Conservation (phyloP, 2,888 invertebrate genomes). For the Brachyptera putata region DNA sequence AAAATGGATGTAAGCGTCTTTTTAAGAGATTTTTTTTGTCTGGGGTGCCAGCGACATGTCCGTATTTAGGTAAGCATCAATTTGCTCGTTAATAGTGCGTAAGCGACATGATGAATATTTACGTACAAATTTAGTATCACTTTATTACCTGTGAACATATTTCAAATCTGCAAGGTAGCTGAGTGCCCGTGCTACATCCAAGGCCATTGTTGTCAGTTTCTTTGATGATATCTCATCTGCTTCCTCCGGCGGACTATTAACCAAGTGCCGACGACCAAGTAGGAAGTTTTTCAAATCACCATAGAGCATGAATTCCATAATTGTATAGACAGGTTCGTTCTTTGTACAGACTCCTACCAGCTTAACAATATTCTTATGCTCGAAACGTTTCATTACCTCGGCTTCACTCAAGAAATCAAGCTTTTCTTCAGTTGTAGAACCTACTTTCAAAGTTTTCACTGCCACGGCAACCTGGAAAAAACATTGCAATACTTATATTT, state of each 20-base stretch:
- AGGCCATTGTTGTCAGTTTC: conserved; percentile 79
- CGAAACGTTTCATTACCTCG: conserved; percentile 90
- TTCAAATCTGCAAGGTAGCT: conserved; percentile 78
- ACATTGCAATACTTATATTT: too few relatives aligned
- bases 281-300: conserved; percentile 86
- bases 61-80: too few relatives aligned
- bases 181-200: conserved; percentile 80
- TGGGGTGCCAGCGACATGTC: too few relatives aligned
- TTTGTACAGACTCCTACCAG: conserved; percentile 82
- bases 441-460: conserved; percentile 83
- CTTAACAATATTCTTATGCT: conserved; percentile 82
- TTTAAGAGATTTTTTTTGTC: too few relatives aligned
- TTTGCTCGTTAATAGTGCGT: too few relatives aligned
- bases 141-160: conserved; percentile 74
- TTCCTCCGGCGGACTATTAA: conserved; percentile 57
- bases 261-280: conserved; percentile 77
- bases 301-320: conserved; percentile 93
- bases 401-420: conserved; percentile 89
- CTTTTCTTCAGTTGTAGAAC: conserved; percentile 79
- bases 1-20: too few relatives aligned
- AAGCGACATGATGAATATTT: too few relatives aligned
- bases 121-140: too few relatives aligned
- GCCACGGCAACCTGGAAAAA: conserved; percentile 61
- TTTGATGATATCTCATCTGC: conserved; percentile 74
- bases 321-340: conserved; percentile 80